phyloP scores from a whole-genome alignment of 2,113 vertebrate species.

The Mixornis gularis region DNA sequence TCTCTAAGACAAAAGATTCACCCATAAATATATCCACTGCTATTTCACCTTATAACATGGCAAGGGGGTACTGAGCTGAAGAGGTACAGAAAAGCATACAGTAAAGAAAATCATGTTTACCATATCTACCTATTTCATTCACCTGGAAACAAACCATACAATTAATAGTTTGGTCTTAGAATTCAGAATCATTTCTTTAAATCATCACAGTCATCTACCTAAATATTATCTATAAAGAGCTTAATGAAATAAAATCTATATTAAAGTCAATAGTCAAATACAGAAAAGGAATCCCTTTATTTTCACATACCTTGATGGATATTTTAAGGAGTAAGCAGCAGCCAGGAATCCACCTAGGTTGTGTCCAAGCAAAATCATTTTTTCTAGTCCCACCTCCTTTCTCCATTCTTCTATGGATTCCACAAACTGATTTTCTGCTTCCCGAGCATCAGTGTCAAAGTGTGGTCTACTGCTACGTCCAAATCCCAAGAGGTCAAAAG shows the following conservation, averaged over 20 bases:
- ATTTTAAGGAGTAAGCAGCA: slow-evolving; percentile 85
- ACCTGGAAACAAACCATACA: not conserved
- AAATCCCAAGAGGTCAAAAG: slow-evolving; percentile 91
- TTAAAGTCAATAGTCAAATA: not conserved
- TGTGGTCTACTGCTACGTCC: slow-evolving; percentile 89
- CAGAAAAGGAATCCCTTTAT: not conserved
- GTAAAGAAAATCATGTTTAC: not conserved
- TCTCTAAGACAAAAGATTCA: not conserved
- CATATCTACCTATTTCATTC: not conserved
- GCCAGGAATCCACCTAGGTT: slow-evolving; percentile 93
- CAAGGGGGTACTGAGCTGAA: not conserved
- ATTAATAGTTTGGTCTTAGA: not conserved
- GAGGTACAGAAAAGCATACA: not conserved
- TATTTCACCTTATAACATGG: not conserved
- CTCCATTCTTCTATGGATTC: slow-evolving; percentile 94
- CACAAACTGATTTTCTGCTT: slow-evolving; percentile 90
- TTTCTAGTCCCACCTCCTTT: slow-evolving; percentile 77
- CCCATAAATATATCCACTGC: not conserved
- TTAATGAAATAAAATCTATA: not conserved
- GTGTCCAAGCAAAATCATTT: slow-evolving; percentile 91
- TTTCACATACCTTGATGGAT: slow-evolving; percentile 82
- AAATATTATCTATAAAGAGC: not conserved
- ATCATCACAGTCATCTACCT: not conserved
- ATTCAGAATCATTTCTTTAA: not conserved
- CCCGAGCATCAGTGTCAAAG: slow-evolving; percentile 79